Evolutionary conservation across 2,113 vertebrate species (phyloP).

Genomic region (Colinus virginianus): DNA sequence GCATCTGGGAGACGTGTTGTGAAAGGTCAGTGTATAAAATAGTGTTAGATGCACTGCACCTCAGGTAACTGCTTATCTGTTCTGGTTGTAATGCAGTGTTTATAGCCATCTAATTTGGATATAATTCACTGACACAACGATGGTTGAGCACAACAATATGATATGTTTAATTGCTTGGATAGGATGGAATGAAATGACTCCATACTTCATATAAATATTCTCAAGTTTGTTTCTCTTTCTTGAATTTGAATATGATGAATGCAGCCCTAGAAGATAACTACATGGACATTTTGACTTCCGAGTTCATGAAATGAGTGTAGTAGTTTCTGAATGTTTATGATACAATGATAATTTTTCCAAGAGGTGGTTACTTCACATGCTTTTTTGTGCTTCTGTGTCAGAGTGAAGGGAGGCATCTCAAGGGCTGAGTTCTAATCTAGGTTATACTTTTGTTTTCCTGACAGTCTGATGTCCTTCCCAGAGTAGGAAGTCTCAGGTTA

Average conservation of each 20-base stretch:
- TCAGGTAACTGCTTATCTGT: not conserved
- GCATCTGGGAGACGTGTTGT: not conserved
- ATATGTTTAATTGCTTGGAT: not conserved
- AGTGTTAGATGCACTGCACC: not conserved
- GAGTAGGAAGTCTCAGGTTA: conserved; percentile 43
- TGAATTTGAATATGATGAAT: not conserved
- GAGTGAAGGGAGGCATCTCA: not conserved
- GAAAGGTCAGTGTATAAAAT: not conserved
- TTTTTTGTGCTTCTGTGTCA: not conserved
- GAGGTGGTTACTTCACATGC: not conserved
- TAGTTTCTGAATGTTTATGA: not conserved
- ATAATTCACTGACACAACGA: not conserved
- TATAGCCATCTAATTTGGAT: not conserved
- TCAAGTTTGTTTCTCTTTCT: not conserved
- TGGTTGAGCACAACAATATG: not conserved
- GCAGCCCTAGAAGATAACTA: not conserved
- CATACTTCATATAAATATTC: not conserved
- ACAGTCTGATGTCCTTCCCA: not conserved
- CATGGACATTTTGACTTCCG: not conserved
- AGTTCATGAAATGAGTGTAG: not conserved
- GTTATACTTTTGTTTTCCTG: not conserved
- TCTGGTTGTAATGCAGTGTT: not conserved
- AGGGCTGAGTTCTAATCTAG: not conserved
- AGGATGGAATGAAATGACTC: not conserved
- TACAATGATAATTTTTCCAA: not conserved